Evolutionary conservation across 2,797 vertebrate species (phyloP).

Genomic region (Poecilia picta): DNA sequence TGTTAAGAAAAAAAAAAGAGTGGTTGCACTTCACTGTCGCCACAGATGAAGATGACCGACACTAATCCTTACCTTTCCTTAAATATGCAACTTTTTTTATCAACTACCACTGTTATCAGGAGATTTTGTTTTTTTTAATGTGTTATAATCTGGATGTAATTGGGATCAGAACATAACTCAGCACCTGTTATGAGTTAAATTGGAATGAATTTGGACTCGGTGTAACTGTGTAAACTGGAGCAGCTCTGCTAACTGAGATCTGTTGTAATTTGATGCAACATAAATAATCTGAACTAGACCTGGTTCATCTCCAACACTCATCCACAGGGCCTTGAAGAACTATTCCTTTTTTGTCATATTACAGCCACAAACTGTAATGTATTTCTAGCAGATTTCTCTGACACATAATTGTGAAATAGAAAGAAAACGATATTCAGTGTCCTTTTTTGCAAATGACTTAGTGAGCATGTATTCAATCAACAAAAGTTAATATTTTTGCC

Average conservation of each 20-base stretch:
- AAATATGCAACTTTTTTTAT: background rate
- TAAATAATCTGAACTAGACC: background rate
- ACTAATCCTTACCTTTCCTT: background rate
- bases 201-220: background rate
- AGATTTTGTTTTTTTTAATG: too few relatives aligned
- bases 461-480: background rate
- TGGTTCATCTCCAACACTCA: background rate
- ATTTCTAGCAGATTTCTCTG: background rate
- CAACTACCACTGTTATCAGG: too few relatives aligned
- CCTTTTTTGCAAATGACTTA: background rate
- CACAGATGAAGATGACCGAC: background rate
- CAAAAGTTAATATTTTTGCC: background rate
- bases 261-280: background rate
- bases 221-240: background rate
- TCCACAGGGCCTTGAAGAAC: background rate
- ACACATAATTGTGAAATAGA: background rate
- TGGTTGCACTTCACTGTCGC: background rate
- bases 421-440: background rate
- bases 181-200: background rate
- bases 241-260: background rate
- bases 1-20: background rate
- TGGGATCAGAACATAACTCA: background rate
- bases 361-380: background rate
- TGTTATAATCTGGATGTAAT: background rate
- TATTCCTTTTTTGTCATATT: background rate